Base-by-base conservation (phyloP, 2,888 invertebrate species). In the Eristalis arbustorum region DNA sequence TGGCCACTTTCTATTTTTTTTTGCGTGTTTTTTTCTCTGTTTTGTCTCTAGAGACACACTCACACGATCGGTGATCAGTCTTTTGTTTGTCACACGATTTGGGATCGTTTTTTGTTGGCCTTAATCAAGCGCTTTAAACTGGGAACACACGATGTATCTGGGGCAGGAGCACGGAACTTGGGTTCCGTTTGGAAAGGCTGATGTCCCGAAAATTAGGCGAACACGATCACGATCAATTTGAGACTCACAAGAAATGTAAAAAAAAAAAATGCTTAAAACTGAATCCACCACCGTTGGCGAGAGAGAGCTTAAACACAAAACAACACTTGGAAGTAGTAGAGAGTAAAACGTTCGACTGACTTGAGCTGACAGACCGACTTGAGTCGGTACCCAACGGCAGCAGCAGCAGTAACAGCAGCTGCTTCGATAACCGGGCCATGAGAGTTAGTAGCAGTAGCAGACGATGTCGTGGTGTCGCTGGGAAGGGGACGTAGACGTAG, bases 271-370 rank as follows among this genome's bases (percentile, higher is more conserved):
- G 6, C 18, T 18, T 49, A 18, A 18, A 49, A 63, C 3, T 61
- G 69, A 74, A 82, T 76, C 76, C 42, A 82, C 76, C 68, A 74
- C 77, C 77, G 68, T 42, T 40, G 37, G 57, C 62, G 61, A 78
- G 85, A 87, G 83, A 87, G 78, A 87, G 79, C 49, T n/a, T 49
- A n/a, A 49, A 49, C 49, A 49, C 83, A 68, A 78, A 79, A 64
- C 23, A 79, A 77, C 87, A 87, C 87, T 83, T 87, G 83, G 83
- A 79, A 83, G 75, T 83, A 75, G 87, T 79, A 79, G 75, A 87
- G 87, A 83, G 87, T 87, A 83, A 87, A 83, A 75, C 87, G 87
- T 87, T 83, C 78, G 72, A 87, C 87, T 87, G 83, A 83, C 87
- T 87, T 68, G 14, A 62, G 34, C 78, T 75, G 75, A 63, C 71